Evolutionary conservation across 2,113 vertebrate species (phyloP), one percentile per base, ranked within the genome.

Genomic region (Porphyrio hochstetteri): DNA sequence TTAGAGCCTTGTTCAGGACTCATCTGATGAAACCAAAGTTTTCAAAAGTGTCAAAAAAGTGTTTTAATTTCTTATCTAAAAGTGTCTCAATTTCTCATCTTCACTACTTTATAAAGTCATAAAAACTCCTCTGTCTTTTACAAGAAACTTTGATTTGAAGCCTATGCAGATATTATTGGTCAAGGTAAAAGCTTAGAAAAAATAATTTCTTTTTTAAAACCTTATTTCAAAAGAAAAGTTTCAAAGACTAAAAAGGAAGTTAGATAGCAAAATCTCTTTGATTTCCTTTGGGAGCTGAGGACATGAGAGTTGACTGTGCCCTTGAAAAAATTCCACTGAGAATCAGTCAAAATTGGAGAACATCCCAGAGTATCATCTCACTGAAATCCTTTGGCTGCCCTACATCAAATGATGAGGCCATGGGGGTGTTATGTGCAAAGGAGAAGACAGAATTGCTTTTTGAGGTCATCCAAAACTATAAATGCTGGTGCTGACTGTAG

Each of bases 271-370:
- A 67, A 46, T 61, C 9, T 59, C 44, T 94, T 85, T 83, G 38
- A 93, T 93, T 94, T 94, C 86, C 65, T 83, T 86, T 92, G 61
- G 86, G 85, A 93, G 7, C 20, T 63, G 31, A 82, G 63, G 72
- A 72, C 31, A 23, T 63, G 33, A 86, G 15, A 91, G 16, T 23
- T 64, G 64, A 64, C 18, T 67, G 29, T 86, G 65, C 19, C 72
- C 74, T 96, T 95, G 86, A 94, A 84, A 96, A 84, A 72, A 71
- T n/a, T 82, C 83, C 61, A 29, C 48, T 52, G 72, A 81, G 68
- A 84, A 82, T 88, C 63, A 77, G 71, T 42, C 50, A 92, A 70
- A 94, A 81, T 84, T 96, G 92, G 92, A 96, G 92, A 93, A 84
- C 29, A 84, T 84, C 94, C 86, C 89, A 82, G 53, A 69, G 53